These are phyloP conservation scores for Lasioglossum lativentre DNA, from an alignment of 2,888 invertebrate genomes.

Conservation along the genomic window DNA sequence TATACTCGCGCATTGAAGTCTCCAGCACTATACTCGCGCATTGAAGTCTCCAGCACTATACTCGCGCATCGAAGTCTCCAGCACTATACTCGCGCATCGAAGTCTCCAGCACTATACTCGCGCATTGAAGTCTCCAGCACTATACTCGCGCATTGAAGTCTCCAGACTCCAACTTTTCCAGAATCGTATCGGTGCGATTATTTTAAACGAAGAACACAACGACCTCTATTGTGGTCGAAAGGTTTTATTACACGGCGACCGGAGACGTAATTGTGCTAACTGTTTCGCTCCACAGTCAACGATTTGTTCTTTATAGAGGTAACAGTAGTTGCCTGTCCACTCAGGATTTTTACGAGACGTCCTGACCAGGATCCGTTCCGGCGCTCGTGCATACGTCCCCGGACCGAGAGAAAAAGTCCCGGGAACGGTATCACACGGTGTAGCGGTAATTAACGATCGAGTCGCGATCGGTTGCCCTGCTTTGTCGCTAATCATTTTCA, in stretches of 20 bases:
- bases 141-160: too few species aligned
- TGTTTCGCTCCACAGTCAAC: not conserved
- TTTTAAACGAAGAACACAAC: not conserved
- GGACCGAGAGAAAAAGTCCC: constrained; percentile 30
- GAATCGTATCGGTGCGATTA: not conserved
- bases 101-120: too few species aligned
- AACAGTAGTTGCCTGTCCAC: constrained; percentile 4
- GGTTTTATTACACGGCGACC: not conserved
- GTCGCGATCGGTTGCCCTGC: constrained; percentile 48
- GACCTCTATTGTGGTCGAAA: not conserved
- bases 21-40: too few species aligned
- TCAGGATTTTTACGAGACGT: not conserved
- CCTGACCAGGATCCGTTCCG: not conserved
- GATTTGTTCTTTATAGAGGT: not conserved
- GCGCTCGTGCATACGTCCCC: constrained; percentile 34
- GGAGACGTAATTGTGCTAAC: not conserved
- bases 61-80: too few species aligned
- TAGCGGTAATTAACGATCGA: constrained; percentile 64
- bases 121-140: too few species aligned
- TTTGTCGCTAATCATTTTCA: constrained; percentile 72
- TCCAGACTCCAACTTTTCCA: too few species aligned
- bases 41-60: too few species aligned
- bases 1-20: too few species aligned
- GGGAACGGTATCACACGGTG: constrained; percentile 65
- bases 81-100: too few species aligned